A percentile compares a stretch with the other conserved stretches of the same genome.
phyloP scores from a whole-genome alignment of 2,888 invertebrate species.

The Cyaniris semiargus region DNA sequence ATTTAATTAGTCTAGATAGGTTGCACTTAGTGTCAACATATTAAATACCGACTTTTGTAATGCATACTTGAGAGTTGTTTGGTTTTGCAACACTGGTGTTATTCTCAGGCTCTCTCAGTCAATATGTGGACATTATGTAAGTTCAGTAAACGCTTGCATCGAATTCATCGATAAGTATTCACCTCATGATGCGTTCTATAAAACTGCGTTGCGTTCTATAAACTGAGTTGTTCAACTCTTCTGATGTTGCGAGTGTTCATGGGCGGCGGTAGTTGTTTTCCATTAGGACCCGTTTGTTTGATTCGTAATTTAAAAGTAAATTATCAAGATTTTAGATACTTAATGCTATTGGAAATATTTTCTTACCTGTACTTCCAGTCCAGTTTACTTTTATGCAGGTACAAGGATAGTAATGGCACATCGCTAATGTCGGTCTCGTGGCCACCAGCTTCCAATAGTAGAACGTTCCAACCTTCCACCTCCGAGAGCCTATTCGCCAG shows the following conservation, averaged over 20 bases:
- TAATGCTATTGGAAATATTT: too few relatives aligned
- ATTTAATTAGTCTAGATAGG: too few relatives aligned
- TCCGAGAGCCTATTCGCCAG: slow-evolving; percentile 90
- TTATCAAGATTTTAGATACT: too few relatives aligned
- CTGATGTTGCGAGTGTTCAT: too few relatives aligned
- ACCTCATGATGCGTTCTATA: neutral
- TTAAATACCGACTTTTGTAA: slow-evolving; percentile 15
- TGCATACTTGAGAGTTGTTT: neutral
- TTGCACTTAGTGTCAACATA: neutral
- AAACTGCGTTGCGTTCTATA: neutral
- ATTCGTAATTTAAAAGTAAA: too few relatives aligned
- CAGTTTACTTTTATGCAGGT: slow-evolving; percentile 92
- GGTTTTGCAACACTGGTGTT: slow-evolving; percentile 7
- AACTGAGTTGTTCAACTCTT: neutral
- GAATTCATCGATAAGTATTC: neutral
- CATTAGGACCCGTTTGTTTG: too few relatives aligned
- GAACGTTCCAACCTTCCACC: slow-evolving; percentile 87
- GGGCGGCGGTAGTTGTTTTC: too few relatives aligned
- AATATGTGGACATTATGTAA: neutral
- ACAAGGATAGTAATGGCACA: slow-evolving; percentile 91
- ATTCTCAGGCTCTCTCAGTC: slow-evolving; percentile 16
- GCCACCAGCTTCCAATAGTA: slow-evolving; percentile 91
- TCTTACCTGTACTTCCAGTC: slow-evolving; percentile 93
- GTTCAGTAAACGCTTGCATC: neutral
- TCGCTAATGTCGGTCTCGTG: slow-evolving; percentile 93